These are phyloP conservation scores for Sebastiscus tertius DNA, from an alignment of 2,797 vertebrate species.

Conservation along the genomic window DNA sequence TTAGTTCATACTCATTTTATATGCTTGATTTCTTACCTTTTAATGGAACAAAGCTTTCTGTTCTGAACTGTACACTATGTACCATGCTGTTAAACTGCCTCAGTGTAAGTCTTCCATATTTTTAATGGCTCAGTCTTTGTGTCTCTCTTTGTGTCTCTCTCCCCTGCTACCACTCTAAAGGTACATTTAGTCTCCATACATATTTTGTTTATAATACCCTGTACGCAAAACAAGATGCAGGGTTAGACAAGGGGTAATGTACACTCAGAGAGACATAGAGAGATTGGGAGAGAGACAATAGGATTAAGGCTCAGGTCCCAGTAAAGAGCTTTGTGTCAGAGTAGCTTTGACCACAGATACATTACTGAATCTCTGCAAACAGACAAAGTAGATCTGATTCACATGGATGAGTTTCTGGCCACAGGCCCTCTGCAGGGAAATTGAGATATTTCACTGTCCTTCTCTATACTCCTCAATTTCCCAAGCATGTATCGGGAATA, in stretches of 20 bases:
- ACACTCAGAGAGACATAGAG: constrained; percentile 19
- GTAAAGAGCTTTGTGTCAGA: constrained; percentile 36
- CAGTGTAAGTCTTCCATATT: background rate
- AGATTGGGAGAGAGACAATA: constrained; percentile 20
- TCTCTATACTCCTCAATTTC: background rate
- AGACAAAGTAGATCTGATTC: constrained; percentile 41
- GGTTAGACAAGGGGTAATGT: constrained; percentile 42
- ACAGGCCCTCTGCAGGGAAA: constrained; percentile 19
- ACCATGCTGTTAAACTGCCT: background rate
- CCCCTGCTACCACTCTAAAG: background rate
- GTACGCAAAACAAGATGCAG: constrained; percentile 1
- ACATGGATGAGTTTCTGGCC: constrained; percentile 8
- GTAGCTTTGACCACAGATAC: constrained; percentile 22
- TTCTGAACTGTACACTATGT: background rate
- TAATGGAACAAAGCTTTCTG: background rate
- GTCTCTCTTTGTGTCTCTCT: background rate
- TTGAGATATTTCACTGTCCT: background rate
- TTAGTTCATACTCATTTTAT: background rate
- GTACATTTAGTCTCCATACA: background rate
- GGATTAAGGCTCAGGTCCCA: constrained; percentile 37
- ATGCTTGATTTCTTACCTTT: background rate
- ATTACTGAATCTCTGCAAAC: constrained; percentile 39
- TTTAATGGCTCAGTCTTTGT: background rate
- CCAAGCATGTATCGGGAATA: background rate
- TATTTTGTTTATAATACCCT: background rate